Conservation (phyloP, 2,797 vertebrate species). For the Malurus splendens region DNA sequence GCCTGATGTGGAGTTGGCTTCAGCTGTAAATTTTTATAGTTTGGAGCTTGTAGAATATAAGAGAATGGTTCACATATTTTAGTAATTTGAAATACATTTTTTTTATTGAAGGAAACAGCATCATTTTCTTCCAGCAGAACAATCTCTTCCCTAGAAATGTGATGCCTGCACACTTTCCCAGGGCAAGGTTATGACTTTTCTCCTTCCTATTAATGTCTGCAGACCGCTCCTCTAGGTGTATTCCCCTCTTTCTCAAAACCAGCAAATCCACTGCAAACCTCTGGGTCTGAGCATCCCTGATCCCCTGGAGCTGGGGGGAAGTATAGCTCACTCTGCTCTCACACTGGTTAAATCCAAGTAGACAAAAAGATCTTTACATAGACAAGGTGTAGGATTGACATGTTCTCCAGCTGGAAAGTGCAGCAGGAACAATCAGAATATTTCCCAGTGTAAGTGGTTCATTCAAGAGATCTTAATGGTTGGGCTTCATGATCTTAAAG, state of each 20-base stretch:
- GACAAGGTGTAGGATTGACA: background rate
- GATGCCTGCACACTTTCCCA: background rate
- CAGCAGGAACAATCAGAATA: background rate
- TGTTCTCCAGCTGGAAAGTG: background rate
- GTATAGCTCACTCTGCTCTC: background rate
- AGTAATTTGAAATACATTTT: background rate
- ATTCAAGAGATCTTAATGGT: background rate
- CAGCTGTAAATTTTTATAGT: constrained; percentile 25
- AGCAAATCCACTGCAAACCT: background rate
- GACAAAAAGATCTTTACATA: background rate
- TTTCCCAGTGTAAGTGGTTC: background rate
- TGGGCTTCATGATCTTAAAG: background rate
- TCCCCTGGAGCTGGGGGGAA: background rate
- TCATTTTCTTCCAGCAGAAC: background rate
- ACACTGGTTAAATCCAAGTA: background rate
- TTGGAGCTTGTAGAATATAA: background rate
- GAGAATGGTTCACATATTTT: background rate
- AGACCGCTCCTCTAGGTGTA: background rate
- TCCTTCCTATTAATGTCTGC: background rate
- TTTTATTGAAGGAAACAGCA: background rate
- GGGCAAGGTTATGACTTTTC: background rate
- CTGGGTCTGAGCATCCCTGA: background rate
- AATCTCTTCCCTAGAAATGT: background rate
- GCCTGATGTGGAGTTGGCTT: background rate
- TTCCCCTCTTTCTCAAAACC: background rate